These are phyloP conservation scores for Phoxinus dragarum DNA, from an alignment of 2,797 vertebrate genomes.

Conservation along the genomic window DNA sequence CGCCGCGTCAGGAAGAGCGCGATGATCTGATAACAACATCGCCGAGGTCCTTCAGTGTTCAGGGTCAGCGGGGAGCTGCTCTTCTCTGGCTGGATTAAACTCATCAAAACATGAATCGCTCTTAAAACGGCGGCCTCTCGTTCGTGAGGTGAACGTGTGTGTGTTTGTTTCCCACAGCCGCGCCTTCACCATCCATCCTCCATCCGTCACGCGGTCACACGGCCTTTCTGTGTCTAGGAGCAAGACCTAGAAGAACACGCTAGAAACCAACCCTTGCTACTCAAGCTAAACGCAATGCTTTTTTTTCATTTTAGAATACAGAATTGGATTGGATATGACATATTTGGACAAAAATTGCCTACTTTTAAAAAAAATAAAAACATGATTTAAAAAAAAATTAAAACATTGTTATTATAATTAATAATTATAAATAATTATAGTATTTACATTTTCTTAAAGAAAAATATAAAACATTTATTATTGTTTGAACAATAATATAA, in stretches of 20 bases:
- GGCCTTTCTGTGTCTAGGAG: background rate
- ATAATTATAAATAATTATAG: background rate
- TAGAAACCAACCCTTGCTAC: background rate
- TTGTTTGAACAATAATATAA: background rate
- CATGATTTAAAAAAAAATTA: no score
- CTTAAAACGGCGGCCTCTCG: background rate
- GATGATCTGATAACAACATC: background rate
- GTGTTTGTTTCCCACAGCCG: background rate
- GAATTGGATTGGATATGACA: background rate
- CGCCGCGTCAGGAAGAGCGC: background rate
- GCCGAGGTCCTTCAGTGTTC: background rate
- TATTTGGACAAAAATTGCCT: background rate
- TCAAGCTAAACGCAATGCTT: background rate
- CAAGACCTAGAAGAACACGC: background rate
- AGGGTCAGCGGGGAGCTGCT: constrained; percentile 3
- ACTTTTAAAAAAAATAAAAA: background rate
- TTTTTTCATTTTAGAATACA: background rate
- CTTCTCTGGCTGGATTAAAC: background rate
- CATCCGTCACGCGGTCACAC: background rate
- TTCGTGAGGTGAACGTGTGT: background rate
- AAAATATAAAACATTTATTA: background rate
- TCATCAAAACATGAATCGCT: background rate
- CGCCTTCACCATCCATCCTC: background rate
- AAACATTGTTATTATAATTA: no score
- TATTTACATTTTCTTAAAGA: background rate